phyloP scores from a whole-genome alignment of 2,113 vertebrate species.

The Phalacrocorax brasilianus region DNA sequence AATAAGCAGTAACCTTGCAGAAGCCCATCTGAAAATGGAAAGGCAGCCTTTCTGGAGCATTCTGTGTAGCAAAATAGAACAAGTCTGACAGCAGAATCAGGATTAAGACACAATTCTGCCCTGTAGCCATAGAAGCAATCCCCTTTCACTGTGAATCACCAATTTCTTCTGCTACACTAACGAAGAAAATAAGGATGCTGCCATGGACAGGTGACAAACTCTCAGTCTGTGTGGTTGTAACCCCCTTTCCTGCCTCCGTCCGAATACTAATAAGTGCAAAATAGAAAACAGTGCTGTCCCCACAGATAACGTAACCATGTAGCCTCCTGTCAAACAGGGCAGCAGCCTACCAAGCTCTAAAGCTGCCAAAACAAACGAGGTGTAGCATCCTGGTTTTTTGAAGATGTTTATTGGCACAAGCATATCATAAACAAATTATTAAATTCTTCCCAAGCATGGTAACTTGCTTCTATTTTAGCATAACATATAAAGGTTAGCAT shows the following conservation, averaged over 20 bases:
- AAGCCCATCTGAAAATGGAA: constrained; percentile 1
- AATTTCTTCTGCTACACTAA: not conserved
- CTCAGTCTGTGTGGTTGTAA: not conserved
- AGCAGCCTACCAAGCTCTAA: not conserved
- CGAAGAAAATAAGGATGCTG: constrained; percentile 9
- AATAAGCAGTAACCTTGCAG: not conserved
- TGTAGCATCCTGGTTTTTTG: not conserved
- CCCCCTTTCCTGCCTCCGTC: not conserved
- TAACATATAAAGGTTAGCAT: not conserved
- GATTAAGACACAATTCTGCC: constrained; percentile 2
- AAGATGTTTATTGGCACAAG: not conserved
- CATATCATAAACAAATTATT: not conserved
- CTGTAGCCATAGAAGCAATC: not conserved
- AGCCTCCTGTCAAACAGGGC: not conserved
- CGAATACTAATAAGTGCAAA: not conserved
- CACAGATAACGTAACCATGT: not conserved
- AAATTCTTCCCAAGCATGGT: not conserved
- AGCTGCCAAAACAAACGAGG: not conserved
- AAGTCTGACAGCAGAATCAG: not conserved
- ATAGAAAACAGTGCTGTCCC: not conserved
- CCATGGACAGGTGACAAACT: not conserved
- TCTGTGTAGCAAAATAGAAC: not conserved
- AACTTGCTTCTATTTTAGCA: not conserved
- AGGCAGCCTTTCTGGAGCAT: not conserved
- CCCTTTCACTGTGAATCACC: not conserved